Percentiles rank a stretch among this genome's conserved stretches.
phyloP scores from a whole-genome alignment of 2,797 vertebrate species.

The Telmatherina bonti region DNA sequence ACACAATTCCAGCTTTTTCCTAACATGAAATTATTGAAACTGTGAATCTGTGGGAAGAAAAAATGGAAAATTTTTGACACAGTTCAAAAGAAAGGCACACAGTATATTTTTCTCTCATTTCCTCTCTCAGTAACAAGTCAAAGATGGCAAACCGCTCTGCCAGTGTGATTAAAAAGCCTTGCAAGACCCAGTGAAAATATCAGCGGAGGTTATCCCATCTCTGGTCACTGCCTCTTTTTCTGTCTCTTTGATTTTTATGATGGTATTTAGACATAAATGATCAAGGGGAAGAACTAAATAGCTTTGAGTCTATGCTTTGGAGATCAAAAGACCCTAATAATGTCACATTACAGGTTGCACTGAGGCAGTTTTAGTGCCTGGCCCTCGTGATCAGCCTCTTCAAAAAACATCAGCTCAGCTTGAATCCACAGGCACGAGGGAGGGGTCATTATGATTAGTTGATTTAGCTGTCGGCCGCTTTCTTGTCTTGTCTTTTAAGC shows the following conservation, averaged over 20 bases:
- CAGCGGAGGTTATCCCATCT: conserved; percentile 64
- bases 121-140: conserved; percentile 36
- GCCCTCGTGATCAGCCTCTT: conserved; percentile 68
- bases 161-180: conserved; percentile 55
- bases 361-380: conserved; percentile 68
- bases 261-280: conserved; percentile 74
- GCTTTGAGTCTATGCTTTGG: conserved; percentile 70
- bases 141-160: conserved; percentile 22
- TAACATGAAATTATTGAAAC: neutral
- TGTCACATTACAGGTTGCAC: conserved; percentile 80
- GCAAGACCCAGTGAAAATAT: conserved; percentile 45
- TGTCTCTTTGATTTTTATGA: conserved; percentile 71
- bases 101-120: conserved; percentile 22
- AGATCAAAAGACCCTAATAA: conserved; percentile 81
- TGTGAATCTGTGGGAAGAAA: neutral
- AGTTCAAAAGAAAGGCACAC: conserved; percentile 1
- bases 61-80: neutral
- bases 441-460: conserved; percentile 48
- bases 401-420: conserved; percentile 56
- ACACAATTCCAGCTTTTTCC: neutral
- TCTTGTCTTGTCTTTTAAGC: conserved; percentile 12
- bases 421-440: conserved; percentile 29
- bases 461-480: conserved; percentile 38
- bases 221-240: conserved; percentile 49
- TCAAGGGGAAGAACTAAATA: conserved; percentile 75